Base-by-base conservation (phyloP, 2,888 invertebrate species). In the Nomada ruficornis region DNA sequence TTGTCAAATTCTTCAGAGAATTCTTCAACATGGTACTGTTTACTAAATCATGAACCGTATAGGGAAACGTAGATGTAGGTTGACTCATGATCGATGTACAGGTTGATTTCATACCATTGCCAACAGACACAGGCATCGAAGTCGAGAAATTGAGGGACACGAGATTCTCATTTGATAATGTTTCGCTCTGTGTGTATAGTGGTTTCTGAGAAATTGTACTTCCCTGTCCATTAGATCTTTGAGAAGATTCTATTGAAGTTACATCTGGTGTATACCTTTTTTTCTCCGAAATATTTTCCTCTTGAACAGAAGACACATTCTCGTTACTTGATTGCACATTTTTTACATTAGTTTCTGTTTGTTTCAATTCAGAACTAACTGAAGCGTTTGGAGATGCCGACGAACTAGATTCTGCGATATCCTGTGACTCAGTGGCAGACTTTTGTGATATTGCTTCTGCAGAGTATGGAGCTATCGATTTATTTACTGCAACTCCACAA, bases 41-140 rank as follows among this genome's bases (percentile, higher is more conserved):
- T 11, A 90, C 90, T 18, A 90, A 69, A 76, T 91, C 90, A 44
- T 91, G 91, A 18, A 91, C 88, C 2, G 88, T 89, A 44, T 91
- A 90, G 0, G 92, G 88, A 79, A 90, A 90, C 3, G 84, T 86
- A 11, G 89, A 62, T 3, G 76, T 79, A 20, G 76, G 50, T 15
- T 78, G 82, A 69, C 70, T 87, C 44, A 83, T 64, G 7, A 80
- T 62, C 20, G 91, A 84, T 0, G 91, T 89, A 5, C 91, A 57
- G 9, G 50, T 23, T 13, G 64, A 29, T 29, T 57, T 72, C 10
- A 68, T 59, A 57, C 72, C 80, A 20, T 79, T 80, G 2, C 67
- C 79, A 36, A 68, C 44, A 15, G 80, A 65, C 20, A 47, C 50
- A 7, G 80, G 11, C 5, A 55, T 1, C 3, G 79, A 68, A 10